Base-by-base conservation (phyloP, 2,888 invertebrate species). In the Latrodectus elegans region DNA sequence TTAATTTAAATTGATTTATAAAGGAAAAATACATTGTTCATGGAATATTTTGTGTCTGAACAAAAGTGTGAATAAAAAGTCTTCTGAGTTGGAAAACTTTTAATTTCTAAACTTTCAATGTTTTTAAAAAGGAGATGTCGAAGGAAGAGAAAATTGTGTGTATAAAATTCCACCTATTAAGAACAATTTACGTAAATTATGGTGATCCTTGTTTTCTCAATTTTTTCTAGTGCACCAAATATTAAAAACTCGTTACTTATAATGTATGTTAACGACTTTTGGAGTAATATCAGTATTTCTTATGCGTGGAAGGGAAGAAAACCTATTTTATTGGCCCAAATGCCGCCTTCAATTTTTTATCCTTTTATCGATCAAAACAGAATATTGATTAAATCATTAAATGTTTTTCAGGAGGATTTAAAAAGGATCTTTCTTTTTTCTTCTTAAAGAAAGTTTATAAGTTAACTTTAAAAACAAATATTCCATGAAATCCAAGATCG, bases 311-410 rank as follows among this genome's bases (percentile, higher is more conserved):
- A 76, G 38, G 68, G 49, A 64, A 72, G 55, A 70, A 55, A 55
- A 49, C 64, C n/a, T 80, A 86, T 86, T 86, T 80, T 80, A 80
- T 76, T 67, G 75, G 53, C 85, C 85, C 75, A 86, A 86, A 86
- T 86, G 85, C 80, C 80, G 80, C 85, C 80, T 75, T 68, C 71
- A 86, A 80, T 86, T 86, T 86, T 71, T 73, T 75, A 71, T 71
- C 75, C 70, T 22, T 78, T 70, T 67, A 55, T 55, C 55, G 87
- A 88, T 88, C 87, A 78, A 83, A 38, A 38, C 83, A 74, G 82
- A 83, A 83, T 88, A 88, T 88, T 88, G 87, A 88, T 88, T 88
- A 88, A 88, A 88, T 88, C 87, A 88, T 88, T 88, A 88, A 88
- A 88, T 83, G 87, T 88, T 88, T 88, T 88, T 87, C 87, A 78